Conservation (phyloP, 2,888 invertebrate genomes). For the Brenthis daphne region DNA sequence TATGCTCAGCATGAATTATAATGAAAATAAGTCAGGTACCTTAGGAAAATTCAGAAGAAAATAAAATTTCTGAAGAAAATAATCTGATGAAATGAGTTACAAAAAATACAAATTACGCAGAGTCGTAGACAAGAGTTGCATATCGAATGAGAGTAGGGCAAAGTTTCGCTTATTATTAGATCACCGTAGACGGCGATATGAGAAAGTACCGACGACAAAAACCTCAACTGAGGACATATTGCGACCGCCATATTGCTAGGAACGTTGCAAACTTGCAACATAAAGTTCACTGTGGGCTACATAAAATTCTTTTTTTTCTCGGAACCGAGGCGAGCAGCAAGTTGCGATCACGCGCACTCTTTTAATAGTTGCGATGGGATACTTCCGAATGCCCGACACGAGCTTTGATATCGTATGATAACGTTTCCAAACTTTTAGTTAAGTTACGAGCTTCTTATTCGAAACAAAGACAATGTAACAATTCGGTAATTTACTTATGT, state of each 20-base stretch:
- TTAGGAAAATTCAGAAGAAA: too few species aligned
- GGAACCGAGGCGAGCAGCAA: constrained; percentile 48
- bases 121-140: constrained; percentile 69
- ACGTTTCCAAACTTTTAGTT: constrained; percentile 38
- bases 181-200: constrained; percentile 70
- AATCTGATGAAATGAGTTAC: constrained; percentile 23
- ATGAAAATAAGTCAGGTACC: constrained; percentile 12
- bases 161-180: constrained; percentile 81
- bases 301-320: constrained; percentile 54
- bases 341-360: constrained; percentile 53
- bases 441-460: constrained; percentile 32
- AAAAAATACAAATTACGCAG: constrained; percentile 58
- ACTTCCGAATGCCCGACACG: constrained; percentile 43
- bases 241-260: constrained; percentile 64
- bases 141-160: constrained; percentile 72
- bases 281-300: constrained; percentile 62
- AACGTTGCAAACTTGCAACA: constrained; percentile 72
- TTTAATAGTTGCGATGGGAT: constrained; percentile 53
- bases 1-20: constrained; percentile 12
- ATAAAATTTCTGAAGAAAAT: constrained; percentile 25
- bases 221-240: constrained; percentile 72
- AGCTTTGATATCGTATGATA: constrained; percentile 43
- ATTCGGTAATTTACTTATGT: constrained; percentile 26
- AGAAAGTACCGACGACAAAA: constrained; percentile 75
- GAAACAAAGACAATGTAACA: constrained; percentile 31